Conservation (phyloP, 1,140 invertebrate genomes). For the Bradynema listronoti region DNA sequence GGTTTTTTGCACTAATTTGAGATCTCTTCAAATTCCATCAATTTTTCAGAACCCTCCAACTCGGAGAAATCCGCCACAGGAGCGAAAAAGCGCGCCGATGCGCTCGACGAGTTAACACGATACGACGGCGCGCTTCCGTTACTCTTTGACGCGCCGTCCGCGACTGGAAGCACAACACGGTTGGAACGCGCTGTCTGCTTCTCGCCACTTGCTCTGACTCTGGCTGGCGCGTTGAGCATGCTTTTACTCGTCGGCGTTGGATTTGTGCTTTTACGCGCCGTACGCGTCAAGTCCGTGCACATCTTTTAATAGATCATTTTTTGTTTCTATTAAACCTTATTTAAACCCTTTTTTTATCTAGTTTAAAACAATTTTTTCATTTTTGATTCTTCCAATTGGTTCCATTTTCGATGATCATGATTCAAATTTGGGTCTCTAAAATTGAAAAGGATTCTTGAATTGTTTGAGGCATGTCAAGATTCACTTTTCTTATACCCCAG, state of each 20-base stretch:
- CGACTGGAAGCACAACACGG: background rate
- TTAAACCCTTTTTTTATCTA: too few relatives aligned
- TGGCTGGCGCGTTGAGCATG: conserved; percentile 18
- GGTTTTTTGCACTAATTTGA: background rate
- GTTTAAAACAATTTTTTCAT: too few relatives aligned
- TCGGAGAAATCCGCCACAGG: background rate
- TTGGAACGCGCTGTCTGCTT: conserved; percentile 31
- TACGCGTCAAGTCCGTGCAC: too few relatives aligned
- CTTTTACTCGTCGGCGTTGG: conserved; percentile 14
- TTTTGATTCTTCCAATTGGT: too few relatives aligned
- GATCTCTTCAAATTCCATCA: background rate
- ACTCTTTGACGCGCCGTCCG: conserved; percentile 1
- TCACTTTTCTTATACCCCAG: too few relatives aligned
- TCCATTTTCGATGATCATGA: too few relatives aligned
- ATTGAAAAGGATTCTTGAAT: too few relatives aligned
- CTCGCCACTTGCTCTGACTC: conserved; percentile 32
- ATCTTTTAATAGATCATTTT: too few relatives aligned
- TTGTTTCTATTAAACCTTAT: too few relatives aligned
- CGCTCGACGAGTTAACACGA: conserved; percentile 16
- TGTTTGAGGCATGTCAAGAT: too few relatives aligned
- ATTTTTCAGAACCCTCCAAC: conserved; percentile 19
- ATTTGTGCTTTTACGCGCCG: too few relatives aligned
- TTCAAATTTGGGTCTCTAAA: too few relatives aligned
- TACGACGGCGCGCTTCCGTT: conserved; percentile 11
- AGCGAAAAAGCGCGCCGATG: background rate